These are phyloP conservation scores for Sparus aurata DNA, from an alignment of 2,797 vertebrate species.

Conservation along the genomic window DNA sequence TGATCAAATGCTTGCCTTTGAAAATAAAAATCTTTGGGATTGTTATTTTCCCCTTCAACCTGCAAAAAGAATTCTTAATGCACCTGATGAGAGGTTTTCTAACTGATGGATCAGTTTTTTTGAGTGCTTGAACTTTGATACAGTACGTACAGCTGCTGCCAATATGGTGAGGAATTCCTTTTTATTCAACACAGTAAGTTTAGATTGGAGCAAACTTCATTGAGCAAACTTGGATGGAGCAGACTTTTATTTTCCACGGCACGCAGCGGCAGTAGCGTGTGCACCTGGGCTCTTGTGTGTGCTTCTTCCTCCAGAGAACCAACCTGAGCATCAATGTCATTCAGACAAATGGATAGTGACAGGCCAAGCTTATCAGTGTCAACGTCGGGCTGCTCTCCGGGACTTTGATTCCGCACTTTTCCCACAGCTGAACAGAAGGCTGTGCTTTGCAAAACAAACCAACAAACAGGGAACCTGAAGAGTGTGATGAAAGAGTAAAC, in stretches of 20 bases:
- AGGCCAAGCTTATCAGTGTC: constrained; percentile 79
- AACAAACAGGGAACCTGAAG: constrained; percentile 87
- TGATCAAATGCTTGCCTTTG: constrained; percentile 88
- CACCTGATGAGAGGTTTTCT: constrained; percentile 73
- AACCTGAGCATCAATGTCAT: constrained; percentile 79
- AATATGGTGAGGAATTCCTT: constrained; percentile 29
- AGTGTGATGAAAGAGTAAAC: constrained; percentile 88
- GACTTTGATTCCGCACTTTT: constrained; percentile 82
- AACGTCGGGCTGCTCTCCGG: constrained; percentile 73
- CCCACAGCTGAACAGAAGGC: constrained; percentile 86
- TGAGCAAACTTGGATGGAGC: constrained; percentile 49
- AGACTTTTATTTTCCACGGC: constrained; percentile 30
- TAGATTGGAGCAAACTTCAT: constrained; percentile 59
- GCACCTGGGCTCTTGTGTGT: constrained; percentile 61
- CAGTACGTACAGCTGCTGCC: constrained; percentile 37
- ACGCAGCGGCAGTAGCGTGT: constrained; percentile 37
- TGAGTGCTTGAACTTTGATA: constrained; percentile 64
- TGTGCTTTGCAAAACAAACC: constrained; percentile 89
- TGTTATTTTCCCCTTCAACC: constrained; percentile 79
- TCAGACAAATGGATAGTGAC: constrained; percentile 82
- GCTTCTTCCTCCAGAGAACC: constrained; percentile 75
- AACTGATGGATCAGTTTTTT: constrained; percentile 71
- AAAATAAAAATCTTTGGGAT: constrained; percentile 84
- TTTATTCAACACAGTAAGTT: constrained; percentile 47
- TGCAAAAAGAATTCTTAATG: constrained; percentile 90